These are phyloP conservation scores for Porites cylindrica DNA, from an alignment of 92 coral and sea anemone genomes.

Conservation along the genomic window DNA sequence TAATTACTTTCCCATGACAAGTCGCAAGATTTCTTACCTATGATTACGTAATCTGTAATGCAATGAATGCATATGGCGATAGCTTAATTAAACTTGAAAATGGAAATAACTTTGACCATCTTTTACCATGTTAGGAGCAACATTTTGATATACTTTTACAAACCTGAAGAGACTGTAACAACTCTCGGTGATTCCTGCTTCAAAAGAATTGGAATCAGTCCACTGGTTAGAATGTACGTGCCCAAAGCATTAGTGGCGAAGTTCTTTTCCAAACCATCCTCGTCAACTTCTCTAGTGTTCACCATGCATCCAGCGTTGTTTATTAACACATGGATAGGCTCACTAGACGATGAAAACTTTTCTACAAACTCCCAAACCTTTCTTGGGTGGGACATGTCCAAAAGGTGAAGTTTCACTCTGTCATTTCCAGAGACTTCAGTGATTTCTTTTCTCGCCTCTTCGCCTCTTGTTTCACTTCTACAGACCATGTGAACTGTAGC, in stretches of 20 bases:
- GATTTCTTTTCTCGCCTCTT: conserved; percentile 87
- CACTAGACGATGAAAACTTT: conserved; percentile 74
- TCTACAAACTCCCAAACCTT: conserved; percentile 87
- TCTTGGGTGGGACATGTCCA: conserved; percentile 90
- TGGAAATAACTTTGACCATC: not conserved
- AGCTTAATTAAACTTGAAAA: not conserved
- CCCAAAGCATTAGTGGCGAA: conserved; percentile 96
- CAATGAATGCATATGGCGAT: not conserved
- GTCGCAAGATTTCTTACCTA: too few species aligned
- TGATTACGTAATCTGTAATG: too few species aligned
- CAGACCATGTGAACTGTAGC: conserved; percentile 96
- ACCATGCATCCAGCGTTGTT: conserved; percentile 99
- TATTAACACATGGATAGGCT: conserved; percentile 76
- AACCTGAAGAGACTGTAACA: conserved; percentile 95
- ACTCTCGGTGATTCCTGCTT: conserved; percentile 87
- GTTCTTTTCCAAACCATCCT: conserved; percentile 93
- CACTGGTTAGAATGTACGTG: conserved; percentile 87
- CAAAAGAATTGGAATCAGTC: conserved; percentile 74
- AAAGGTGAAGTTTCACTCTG: conserved; percentile 78
- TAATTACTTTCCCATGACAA: too few species aligned
- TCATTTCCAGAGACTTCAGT: conserved; percentile 76
- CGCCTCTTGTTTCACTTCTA: conserved; percentile 88
- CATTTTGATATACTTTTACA: not conserved
- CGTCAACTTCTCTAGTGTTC: conserved; percentile 76
- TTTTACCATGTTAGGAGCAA: not conserved